Percentiles rank a stretch among this genome's conserved stretches.
phyloP scores from a whole-genome alignment of 2,113 vertebrate species.

The Poeciliopsis prolifica region DNA sequence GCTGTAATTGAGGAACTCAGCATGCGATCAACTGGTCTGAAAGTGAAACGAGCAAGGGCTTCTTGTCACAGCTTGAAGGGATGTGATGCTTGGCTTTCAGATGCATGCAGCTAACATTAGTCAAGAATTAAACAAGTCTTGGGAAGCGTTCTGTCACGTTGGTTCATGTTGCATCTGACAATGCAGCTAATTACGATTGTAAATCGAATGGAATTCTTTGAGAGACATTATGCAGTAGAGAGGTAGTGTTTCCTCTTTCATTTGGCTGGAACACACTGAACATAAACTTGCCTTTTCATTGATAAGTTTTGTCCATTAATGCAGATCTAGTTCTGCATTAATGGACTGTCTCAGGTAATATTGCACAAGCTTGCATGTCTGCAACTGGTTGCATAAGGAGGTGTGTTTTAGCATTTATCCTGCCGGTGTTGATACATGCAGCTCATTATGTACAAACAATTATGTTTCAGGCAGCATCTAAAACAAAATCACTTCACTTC shows the following conservation, averaged over 20 bases:
- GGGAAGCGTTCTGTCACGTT: neutral
- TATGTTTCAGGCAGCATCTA: slow-evolving; percentile 30
- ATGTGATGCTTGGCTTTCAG: neutral
- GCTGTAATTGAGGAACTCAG: slow-evolving; percentile 3
- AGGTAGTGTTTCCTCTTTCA: neutral
- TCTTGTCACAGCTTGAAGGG: neutral
- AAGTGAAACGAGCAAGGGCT: neutral
- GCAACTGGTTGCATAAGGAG: slow-evolving; percentile 40
- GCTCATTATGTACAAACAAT: slow-evolving; percentile 24
- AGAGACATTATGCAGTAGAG: neutral
- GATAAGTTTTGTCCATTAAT: slow-evolving; percentile 13
- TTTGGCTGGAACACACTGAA: neutral
- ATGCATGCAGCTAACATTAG: neutral
- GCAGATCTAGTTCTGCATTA: slow-evolving; percentile 17
- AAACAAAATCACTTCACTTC: neutral
- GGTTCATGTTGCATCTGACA: neutral
- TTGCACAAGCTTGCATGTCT: slow-evolving; percentile 44
- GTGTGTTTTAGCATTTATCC: slow-evolving; percentile 24
- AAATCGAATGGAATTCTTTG: neutral
- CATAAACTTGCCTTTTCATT: slow-evolving; percentile 27
- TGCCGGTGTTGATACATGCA: slow-evolving; percentile 47
- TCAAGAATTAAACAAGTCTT: neutral
- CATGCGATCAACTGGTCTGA: slow-evolving; percentile 1
- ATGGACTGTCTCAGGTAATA: slow-evolving; percentile 17
- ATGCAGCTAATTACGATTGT: neutral